Base-by-base conservation (phyloP, 2,113 vertebrate genomes). In the Phalacrocorax pelagicus region DNA sequence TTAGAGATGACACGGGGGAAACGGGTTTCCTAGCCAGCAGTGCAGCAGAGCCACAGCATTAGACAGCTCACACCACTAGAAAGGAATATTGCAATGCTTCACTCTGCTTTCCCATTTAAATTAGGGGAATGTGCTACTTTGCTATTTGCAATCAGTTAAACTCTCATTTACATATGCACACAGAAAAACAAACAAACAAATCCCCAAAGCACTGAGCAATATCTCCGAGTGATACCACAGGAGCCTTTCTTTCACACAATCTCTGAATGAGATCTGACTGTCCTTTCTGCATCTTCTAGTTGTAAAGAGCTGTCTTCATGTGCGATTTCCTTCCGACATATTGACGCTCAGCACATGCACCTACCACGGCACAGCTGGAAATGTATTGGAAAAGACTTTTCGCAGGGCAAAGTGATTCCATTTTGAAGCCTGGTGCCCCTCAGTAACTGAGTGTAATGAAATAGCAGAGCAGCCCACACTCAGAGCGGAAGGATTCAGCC, bases 1-100 rank as follows among this genome's bases (percentile, higher is more conserved):
- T 4, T 3, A 23, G 40, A 26, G 27, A 5, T 16, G 59, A 8
- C 24, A 6, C 0, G 1, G 52, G 42, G 46, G 47, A 61, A 67
- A 24, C 0, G 20, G 10, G 26, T 3, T 61, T 15, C 44, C 13
- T 1, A 7, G 1, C 12, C 79, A 58, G 84, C 55, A 38, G 57
- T 0, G 36, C 67, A 70, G 49, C 15, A 2, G 36, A 65, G 57
- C 46, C 46, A 3, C 8, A 4, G 46, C 13, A 1, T 8, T 8
- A 54, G 54, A 36, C 44, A 65, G 80, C 30, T 57, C 46, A 51
- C 47, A 23, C 8, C 32, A 4, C 42, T 7, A 22, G 23, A 46
- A 36, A 34, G 49, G 77, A 55, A 20, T 1, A 40, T 0, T 1
- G 59, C 81, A 59, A 5, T 5, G 59, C 57, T 58, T 61, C 47